A percentile compares a stretch with the other conserved stretches of the same genome.
phyloP scores from a whole-genome alignment of 1,140 invertebrate species.

The Orius laevigatus region DNA sequence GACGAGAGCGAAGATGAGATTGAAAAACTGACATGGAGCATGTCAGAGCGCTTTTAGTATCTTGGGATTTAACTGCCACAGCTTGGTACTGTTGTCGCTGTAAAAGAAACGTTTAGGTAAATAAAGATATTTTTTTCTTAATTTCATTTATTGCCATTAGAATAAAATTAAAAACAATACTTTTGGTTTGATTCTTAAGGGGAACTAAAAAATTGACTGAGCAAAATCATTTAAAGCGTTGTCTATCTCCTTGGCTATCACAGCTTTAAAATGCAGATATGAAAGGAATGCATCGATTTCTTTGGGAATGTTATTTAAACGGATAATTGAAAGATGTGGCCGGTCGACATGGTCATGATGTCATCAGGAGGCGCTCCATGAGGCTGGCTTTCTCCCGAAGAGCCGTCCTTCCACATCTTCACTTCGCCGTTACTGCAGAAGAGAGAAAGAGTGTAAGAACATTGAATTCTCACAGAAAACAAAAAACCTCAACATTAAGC shows the following conservation, averaged over 20 bases:
- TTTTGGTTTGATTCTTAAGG: background rate
- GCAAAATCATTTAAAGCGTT: slow-evolving; percentile 2
- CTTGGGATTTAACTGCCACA: slow-evolving; percentile 16
- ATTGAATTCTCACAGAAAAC: slow-evolving; percentile 5
- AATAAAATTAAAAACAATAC: slow-evolving; percentile 1
- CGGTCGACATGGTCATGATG: slow-evolving; percentile 28
- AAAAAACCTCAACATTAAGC: background rate
- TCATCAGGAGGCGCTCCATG: background rate
- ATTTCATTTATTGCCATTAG: slow-evolving; percentile 9
- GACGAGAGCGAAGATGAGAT: too few species aligned
- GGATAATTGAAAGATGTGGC: slow-evolving; percentile 24
- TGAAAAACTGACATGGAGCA: too few species aligned
- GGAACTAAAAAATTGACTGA: background rate
- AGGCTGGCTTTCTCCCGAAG: slow-evolving; percentile 8
- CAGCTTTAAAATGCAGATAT: too few species aligned
- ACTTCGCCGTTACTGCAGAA: slow-evolving; percentile 26
- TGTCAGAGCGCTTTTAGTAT: too few species aligned
- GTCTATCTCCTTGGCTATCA: background rate
- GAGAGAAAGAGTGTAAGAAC: slow-evolving; percentile 10
- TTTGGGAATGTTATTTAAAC: slow-evolving; percentile 18
- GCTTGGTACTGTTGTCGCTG: slow-evolving; percentile 17
- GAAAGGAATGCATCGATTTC: too few species aligned
- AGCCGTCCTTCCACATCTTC: slow-evolving; percentile 24
- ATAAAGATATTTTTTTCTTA: background rate
- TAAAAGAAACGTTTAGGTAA: slow-evolving; percentile 13